Evolutionary conservation across 2,888 invertebrate species (phyloP), one percentile per base, ranked within the genome.

Genomic region (Galeopsomyia nigrocyanea): DNA sequence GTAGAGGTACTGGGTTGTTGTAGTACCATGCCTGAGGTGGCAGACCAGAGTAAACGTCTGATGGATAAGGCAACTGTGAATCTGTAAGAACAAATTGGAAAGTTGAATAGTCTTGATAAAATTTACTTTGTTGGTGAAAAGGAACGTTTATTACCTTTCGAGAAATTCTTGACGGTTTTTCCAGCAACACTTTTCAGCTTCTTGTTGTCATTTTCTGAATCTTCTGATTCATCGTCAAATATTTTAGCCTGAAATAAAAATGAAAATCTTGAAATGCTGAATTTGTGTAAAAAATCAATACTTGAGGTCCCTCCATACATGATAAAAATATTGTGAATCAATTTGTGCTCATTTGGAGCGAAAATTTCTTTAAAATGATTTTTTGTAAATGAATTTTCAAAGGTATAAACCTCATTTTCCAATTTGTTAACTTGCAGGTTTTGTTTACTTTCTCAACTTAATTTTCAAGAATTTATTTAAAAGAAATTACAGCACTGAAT

Each of bases 1-100:
- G 76, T 75, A 84, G 77, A 16, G 83, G 82, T 26, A 84, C 62
- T 14, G 81, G 72, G n/a, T 82, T 75, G 19, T 84, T 84, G 71
- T 85, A 83, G 31, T 84, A 86, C 82, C 82, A 83, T 3, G 83
- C 79, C 0, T 58, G 75, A 71, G 6, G 82, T 13, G 74, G 58
- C 0, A 74, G 21, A 17, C 61, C 21, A 31, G 70, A n/a, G 9
- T 61, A 73, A 1, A 55, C 60, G 6, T 69, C 60, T 0, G 61
- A 1, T 17, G 19, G 19, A 50, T 47, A 70, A 46, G 69, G 47
- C 17, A 73, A 2, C 19, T 17, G 10, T 26, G 46, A 17, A 53
- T 61, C 63, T 71, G 9, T 5, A 49, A 53, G n/a, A n/a, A n/a
- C n/a, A n/a, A n/a, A n/a, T n/a, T n/a, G 57, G 19, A 14, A n/a